Conservation (phyloP, 2,797 vertebrate species). For the Ataeniobius toweri region DNA sequence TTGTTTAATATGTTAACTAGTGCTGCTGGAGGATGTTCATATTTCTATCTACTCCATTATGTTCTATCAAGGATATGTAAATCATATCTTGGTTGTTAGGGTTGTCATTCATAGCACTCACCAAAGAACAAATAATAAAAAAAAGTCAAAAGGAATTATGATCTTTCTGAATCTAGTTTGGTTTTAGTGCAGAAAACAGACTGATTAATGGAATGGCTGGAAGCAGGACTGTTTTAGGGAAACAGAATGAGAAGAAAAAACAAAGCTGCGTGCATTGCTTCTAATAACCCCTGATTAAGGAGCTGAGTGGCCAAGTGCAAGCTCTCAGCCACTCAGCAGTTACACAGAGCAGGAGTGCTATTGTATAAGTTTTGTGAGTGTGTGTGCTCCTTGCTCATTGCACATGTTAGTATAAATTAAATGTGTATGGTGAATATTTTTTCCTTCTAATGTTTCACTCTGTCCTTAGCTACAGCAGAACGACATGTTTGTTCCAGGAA, state of each 20-base stretch:
- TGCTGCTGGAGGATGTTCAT: neutral
- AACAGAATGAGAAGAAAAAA: slow-evolving; percentile 52
- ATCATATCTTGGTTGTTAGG: neutral
- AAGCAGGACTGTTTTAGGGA: slow-evolving; percentile 37
- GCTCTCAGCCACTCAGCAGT: slow-evolving; percentile 77
- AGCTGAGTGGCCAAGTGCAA: slow-evolving; percentile 65
- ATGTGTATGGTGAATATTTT: slow-evolving; percentile 27
- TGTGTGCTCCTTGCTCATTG: slow-evolving; percentile 21
- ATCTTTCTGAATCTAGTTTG: neutral
- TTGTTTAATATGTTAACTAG: neutral
- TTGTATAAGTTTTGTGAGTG: slow-evolving; percentile 56
- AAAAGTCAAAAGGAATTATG: neutral
- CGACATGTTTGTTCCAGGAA: slow-evolving; percentile 65
- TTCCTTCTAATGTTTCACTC: slow-evolving; percentile 34
- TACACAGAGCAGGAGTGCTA: slow-evolving; percentile 63
- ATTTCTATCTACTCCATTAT: neutral
- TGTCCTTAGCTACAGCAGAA: slow-evolving; percentile 20
- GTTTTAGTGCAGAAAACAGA: slow-evolving; percentile 2
- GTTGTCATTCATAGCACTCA: neutral
- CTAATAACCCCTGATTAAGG: slow-evolving; percentile 82
- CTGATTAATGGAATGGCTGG: slow-evolving; percentile 23
- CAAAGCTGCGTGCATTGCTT: slow-evolving; percentile 64
- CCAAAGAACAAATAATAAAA: neutral
- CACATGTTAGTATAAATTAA: slow-evolving; percentile 29
- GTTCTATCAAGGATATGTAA: neutral